These are phyloP conservation scores for Microcebus jonahi DNA, from an alignment of 2,113 vertebrate genomes.

Conservation along the genomic window DNA sequence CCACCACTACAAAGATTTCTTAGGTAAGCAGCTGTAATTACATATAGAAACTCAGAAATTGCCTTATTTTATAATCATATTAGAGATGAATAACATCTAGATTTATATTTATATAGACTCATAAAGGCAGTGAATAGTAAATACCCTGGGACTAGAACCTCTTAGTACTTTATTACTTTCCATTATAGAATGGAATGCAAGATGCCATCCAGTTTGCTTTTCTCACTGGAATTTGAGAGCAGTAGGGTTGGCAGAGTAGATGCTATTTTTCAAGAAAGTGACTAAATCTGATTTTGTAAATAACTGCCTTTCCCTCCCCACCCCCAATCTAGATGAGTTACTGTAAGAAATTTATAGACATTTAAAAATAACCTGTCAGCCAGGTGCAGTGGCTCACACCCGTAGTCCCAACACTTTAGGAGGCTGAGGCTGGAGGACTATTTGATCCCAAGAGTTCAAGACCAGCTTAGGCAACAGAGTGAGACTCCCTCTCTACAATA, in stretches of 20 bases:
- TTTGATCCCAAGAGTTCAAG: too few relatives aligned
- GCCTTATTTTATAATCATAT: neutral
- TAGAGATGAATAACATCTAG: neutral
- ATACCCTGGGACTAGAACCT: neutral
- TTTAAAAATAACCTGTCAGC: neutral
- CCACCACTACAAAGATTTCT: neutral
- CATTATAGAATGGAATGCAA: neutral
- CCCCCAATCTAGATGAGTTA: neutral
- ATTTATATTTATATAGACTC: neutral
- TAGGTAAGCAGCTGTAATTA: neutral
- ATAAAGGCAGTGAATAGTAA: neutral
- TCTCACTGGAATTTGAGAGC: neutral
- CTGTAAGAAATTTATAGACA: neutral
- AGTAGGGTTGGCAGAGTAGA: neutral
- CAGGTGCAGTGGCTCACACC: too few relatives aligned
- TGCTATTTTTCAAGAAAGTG: conserved; percentile 21
- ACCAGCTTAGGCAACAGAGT: too few relatives aligned
- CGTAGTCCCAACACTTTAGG: too few relatives aligned
- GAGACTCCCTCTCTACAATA: too few relatives aligned
- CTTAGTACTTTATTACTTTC: neutral
- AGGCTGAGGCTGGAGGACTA: too few relatives aligned
- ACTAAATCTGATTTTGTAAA: neutral
- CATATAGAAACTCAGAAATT: neutral
- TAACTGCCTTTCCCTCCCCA: neutral
- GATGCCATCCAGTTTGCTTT: neutral